Base-by-base conservation (phyloP, 2,797 vertebrate species). In the Pantherophis alleghaniensis region DNA sequence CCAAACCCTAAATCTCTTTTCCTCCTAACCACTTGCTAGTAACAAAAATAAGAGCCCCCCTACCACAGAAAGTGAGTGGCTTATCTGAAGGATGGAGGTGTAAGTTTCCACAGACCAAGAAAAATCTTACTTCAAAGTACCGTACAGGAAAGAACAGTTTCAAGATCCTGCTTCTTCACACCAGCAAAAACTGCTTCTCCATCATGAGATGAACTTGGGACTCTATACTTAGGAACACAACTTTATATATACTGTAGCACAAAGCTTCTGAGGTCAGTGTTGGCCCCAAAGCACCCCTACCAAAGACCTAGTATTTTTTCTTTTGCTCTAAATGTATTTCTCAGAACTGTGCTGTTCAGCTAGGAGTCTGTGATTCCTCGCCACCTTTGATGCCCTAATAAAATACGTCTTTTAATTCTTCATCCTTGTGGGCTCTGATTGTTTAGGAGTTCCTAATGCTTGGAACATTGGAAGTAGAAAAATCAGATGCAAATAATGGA, bases 301-400 rank as follows among this genome's bases (percentile, higher is more conserved):
- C 96, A 96, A 96, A 96, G 94, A 96, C 91, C 0, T 16, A 87
- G 93, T 95, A 92, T 95, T 92, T 93, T 0, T 59, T 0, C 2
- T 95, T 1, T 95, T 94, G 95, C 7, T 13, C 24, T 89, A 95
- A 92, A 94, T 60, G 60, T 90, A 61, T 60, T 87, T 94, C 83
- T 91, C 83, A 61, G 91, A 87, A 92, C 61, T 32, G 1, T 87
- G 37, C 91, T 92, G 88, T 90, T 88, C 51, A 28, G 89, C 91
- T 92, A 91, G 93, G 87, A 63, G 42, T 91, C 51, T 89, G 86
- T 53, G 12, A 57, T 89, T 93, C 87, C 89, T 93, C 51, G 47
- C 87, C 90, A 89, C 32, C 20, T 93, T 93, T 53, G 89, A 26
- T 89, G 59, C 87, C 87, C 69, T 93, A 93, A 93, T 93, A 93